Percentiles rank a stretch among this genome's conserved stretches.
These are phyloP conservation scores for Balaeniceps rex DNA, from an alignment of 2,113 vertebrate genomes.

Conservation along the genomic window DNA sequence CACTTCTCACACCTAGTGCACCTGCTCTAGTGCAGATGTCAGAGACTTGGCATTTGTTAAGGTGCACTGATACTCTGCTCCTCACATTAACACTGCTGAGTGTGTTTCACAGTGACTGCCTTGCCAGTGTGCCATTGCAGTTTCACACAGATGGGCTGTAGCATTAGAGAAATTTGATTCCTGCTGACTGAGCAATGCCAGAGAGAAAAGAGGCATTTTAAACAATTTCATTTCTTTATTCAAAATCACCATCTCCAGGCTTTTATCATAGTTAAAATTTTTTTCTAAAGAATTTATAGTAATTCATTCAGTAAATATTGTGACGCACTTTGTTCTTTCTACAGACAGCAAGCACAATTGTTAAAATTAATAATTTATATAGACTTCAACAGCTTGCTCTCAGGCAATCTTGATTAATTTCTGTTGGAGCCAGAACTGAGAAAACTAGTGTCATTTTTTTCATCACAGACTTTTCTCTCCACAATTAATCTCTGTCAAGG, in stretches of 20 bases:
- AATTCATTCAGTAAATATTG: not conserved
- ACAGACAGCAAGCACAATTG: not conserved
- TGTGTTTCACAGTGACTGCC: not conserved
- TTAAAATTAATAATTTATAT: not conserved
- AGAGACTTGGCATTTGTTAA: not conserved
- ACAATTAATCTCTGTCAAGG: not conserved
- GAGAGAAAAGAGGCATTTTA: not conserved
- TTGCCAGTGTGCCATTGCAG: accelerated
- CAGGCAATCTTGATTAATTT: not conserved
- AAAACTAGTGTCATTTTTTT: not conserved
- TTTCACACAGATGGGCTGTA: not conserved
- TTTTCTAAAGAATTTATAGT: not conserved
- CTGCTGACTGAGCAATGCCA: not conserved
- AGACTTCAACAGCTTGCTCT: not conserved
- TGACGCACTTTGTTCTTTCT: not conserved
- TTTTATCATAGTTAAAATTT: not conserved
- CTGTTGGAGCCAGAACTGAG: not conserved
- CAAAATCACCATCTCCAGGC: not conserved
- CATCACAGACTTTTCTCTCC: not conserved
- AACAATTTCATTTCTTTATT: not conserved
- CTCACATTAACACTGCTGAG: not conserved
- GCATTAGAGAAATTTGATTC: not conserved
- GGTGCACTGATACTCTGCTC: not conserved
- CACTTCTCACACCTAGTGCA: not conserved
- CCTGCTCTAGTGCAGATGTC: not conserved